Evolutionary conservation across 2,113 vertebrate genomes (phyloP), one percentile per base, ranked within the genome.

Genomic region (Mellivora capensis): DNA sequence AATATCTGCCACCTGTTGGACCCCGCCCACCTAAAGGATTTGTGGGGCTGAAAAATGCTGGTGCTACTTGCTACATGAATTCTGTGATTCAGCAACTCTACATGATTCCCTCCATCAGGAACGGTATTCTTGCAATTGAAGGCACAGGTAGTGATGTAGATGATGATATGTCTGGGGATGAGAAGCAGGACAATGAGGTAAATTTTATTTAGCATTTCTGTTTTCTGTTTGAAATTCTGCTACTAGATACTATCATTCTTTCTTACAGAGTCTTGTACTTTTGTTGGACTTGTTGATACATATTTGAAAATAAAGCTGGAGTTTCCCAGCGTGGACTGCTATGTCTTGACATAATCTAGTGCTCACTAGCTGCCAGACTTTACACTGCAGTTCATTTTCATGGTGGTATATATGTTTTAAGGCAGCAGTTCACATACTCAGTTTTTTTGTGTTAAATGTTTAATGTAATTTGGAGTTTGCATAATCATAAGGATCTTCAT

Each of bases 21-120:
- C 99, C 99, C 27, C 99, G 99, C 64, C 99, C 99, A 0, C 99
- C 99, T 88, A 99, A 99, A 98, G 99, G 99, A 97, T 99, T 99
- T 98, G 99, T 99, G 87, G 99, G 99, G 12, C 98, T 99, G 47
- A 99, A 99, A 99, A 99, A 99, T 64, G 99, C 99, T 12, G 99
- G 99, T 91, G 99, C 99, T 96, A 99, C 99, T 90, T 99, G 99
- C 98, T 99, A 99, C 87, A 99, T 99, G 99, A 99, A 99, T 98
- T 99, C 99, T n/a, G 99, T 99, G 96, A 99, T 99, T 98, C 99
- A 99, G 98, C 99, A 99, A 98, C 99, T 99, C 29, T 99, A 99
- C 98, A 99, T 99, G 99, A 99, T 99, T 98, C 99, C 99, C 82
- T 99, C 99, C 39, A 99, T 99, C 93, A 99, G 99, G 96, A 99